Evolutionary conservation across 2,888 invertebrate species (phyloP).

Genomic region (Rutpela maculata): DNA sequence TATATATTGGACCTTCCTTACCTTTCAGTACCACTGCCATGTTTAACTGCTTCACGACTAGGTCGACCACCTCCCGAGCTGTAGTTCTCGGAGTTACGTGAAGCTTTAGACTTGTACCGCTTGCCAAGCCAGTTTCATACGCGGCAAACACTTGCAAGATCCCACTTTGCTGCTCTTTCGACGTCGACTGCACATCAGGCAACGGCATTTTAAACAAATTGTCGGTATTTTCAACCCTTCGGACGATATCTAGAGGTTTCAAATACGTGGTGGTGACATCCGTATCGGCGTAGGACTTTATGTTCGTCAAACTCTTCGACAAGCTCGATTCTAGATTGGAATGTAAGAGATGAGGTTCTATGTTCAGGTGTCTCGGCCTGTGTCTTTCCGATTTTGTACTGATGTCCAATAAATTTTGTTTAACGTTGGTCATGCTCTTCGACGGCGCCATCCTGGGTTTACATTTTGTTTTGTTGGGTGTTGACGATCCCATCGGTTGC

Average conservation of each 20-base stretch:
- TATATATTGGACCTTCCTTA: slow-evolving; percentile 90
- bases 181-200: slow-evolving; percentile 58
- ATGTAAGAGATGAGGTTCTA: slow-evolving; percentile 61
- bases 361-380: slow-evolving; percentile 65
- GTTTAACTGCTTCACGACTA: slow-evolving; percentile 96
- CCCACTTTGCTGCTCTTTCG: slow-evolving; percentile 67
- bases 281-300: slow-evolving; percentile 63
- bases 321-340: slow-evolving; percentile 69
- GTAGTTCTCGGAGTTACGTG: slow-evolving; percentile 96
- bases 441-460: slow-evolving; percentile 79
- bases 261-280: slow-evolving; percentile 63
- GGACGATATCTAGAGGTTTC: slow-evolving; percentile 60
- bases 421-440: slow-evolving; percentile 80
- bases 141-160: slow-evolving; percentile 92
- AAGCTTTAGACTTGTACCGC: slow-evolving; percentile 93
- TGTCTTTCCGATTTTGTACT: slow-evolving; percentile 62
- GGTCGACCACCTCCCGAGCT: slow-evolving; percentile 94
- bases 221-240: slow-evolving; percentile 40
- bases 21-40: slow-evolving; percentile 93
- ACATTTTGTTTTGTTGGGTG: slow-evolving; percentile 71
- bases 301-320: slow-evolving; percentile 72
- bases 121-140: slow-evolving; percentile 95
- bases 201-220: slow-evolving; percentile 39
- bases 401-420: slow-evolving; percentile 69
- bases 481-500: slow-evolving; percentile 74